phyloP scores from a whole-genome alignment of 2,888 invertebrate species.

The Plagiodera versicolora region DNA sequence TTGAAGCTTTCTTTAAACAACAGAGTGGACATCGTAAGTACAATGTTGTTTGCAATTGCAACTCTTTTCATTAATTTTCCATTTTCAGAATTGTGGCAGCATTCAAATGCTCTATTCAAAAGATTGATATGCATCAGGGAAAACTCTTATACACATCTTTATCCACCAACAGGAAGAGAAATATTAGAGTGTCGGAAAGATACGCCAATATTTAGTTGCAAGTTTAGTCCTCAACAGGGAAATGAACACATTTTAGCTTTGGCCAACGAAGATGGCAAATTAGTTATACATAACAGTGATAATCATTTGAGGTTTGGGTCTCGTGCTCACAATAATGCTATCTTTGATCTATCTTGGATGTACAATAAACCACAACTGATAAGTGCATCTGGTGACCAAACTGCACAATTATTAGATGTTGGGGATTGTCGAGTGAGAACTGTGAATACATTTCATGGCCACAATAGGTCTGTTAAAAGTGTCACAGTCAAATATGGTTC shows the following conservation, averaged over 20 bases:
- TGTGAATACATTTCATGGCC: constrained; percentile 70
- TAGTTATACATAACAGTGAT: constrained; percentile 62
- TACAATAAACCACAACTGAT: constrained; percentile 74
- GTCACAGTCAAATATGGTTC: constrained; percentile 73
- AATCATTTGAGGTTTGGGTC: constrained; percentile 52
- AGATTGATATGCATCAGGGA: constrained; percentile 65
- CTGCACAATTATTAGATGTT: constrained; percentile 78
- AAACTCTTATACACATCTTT: constrained; percentile 68
- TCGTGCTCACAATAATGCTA: constrained; percentile 80
- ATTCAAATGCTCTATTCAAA: constrained; percentile 66
- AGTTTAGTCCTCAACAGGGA: constrained; percentile 64
- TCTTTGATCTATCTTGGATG: constrained; percentile 89
- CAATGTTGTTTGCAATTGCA: neutral
- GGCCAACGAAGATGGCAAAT: constrained; percentile 83
- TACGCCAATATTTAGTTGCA: constrained; percentile 79
- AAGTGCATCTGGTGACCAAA: constrained; percentile 85
- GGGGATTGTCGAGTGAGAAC: constrained; percentile 50
- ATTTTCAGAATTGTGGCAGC: constrained; percentile 60
- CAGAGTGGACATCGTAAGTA: constrained; percentile 41
- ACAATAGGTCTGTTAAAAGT: constrained; percentile 81
- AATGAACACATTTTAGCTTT: constrained; percentile 73
- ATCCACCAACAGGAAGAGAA: no score
- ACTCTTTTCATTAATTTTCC: neutral
- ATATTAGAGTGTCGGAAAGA: constrained; percentile 54
- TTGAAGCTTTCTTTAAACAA: constrained; percentile 35